Evolutionary conservation across 2,113 vertebrate species (phyloP), one percentile per base, ranked within the genome.

Genomic region (Oreochromis spilurus): DNA sequence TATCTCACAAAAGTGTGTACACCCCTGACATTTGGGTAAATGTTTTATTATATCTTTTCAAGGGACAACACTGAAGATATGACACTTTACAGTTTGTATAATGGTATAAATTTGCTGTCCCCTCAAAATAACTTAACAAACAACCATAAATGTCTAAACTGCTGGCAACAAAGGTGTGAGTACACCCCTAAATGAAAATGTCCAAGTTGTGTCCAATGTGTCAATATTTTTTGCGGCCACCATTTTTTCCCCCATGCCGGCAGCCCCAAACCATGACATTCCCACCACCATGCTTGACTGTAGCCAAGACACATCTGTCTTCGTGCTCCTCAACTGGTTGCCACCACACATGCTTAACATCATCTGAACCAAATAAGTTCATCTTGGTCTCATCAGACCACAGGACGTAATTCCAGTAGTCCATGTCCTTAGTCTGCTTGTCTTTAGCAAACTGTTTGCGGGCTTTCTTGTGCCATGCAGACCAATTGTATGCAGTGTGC

Each of bases 161-260:
- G 31, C 58, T 36, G 31, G 58, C 58, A 62, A 36, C 58, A n/a
- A 36, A 38, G 6, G 6, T 1, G 6, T 1, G 31, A 65, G 60
- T 12, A 38, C 17, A 2, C 17, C 17, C 17, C n/a, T n/a, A 65
- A 5, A 65, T 5, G 1, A 38, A 65, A 65, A 62, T 4, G 31
- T 62, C 31, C 58, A 62, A 4, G 36, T 36, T 65, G 60, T 4
- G 31, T 34, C 17, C 58, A 62, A 36, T 3, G 1, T n/a, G 17
- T 65, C 31, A 36, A 65, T 38, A 65, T 65, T 7, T 36, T 62
- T 36, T 38, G 31, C n/a, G 60, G 17, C 31, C 60, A 36, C 60
- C 58, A 62, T 38, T 65, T 36, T 60, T n/a, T 0, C 10, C 31
- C 10, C 17, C 7, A 4, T 0, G 31, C 60, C 17, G 2, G 31